Percentiles rank a stretch among this genome's conserved stretches.
These are phyloP conservation scores for Chitala chitala DNA, from an alignment of 2,113 vertebrate genomes.

Conservation along the genomic window DNA sequence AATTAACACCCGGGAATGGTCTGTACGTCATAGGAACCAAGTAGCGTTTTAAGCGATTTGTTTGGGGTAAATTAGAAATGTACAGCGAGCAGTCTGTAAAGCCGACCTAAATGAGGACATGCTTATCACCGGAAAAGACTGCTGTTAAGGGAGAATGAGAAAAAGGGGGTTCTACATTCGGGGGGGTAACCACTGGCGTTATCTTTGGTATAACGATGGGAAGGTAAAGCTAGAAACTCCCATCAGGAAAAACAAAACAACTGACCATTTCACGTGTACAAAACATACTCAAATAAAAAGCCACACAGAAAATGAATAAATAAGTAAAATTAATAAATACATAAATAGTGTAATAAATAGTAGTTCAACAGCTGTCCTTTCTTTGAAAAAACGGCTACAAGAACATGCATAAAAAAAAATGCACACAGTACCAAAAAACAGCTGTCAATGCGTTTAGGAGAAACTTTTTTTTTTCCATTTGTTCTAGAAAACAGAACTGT, in stretches of 20 bases:
- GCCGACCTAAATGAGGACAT: background rate
- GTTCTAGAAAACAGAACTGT: slow-evolving; percentile 18
- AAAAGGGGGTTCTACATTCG: slow-evolving; percentile 46
- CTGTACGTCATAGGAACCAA: slow-evolving; percentile 3
- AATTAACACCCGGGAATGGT: background rate
- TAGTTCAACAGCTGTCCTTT: slow-evolving; percentile 24
- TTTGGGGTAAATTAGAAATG: background rate
- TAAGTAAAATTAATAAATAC: slow-evolving; percentile 63
- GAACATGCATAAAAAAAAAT: slow-evolving; percentile 9
- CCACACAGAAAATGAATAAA: slow-evolving; percentile 49
- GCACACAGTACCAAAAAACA: slow-evolving; percentile 14
- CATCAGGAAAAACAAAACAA: slow-evolving; percentile 52
- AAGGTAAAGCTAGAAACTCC: slow-evolving; percentile 65
- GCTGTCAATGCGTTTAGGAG: slow-evolving; percentile 2
- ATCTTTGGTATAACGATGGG: slow-evolving; percentile 76
- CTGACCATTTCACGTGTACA: slow-evolving; percentile 56
- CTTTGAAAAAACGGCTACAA: slow-evolving; percentile 15
- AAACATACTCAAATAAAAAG: slow-evolving; percentile 56
- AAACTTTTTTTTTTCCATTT: background rate
- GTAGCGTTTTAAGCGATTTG: background rate
- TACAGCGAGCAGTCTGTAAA: background rate
- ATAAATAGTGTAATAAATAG: slow-evolving; percentile 67
- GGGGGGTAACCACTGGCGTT: slow-evolving; percentile 68
- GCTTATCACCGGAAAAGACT: background rate
- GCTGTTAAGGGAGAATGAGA: background rate